Percentiles rank a stretch among this genome's conserved stretches.
These are phyloP conservation scores for Drosophila erecta DNA, from an alignment of 1,140 invertebrate species.

Conservation along the genomic window DNA sequence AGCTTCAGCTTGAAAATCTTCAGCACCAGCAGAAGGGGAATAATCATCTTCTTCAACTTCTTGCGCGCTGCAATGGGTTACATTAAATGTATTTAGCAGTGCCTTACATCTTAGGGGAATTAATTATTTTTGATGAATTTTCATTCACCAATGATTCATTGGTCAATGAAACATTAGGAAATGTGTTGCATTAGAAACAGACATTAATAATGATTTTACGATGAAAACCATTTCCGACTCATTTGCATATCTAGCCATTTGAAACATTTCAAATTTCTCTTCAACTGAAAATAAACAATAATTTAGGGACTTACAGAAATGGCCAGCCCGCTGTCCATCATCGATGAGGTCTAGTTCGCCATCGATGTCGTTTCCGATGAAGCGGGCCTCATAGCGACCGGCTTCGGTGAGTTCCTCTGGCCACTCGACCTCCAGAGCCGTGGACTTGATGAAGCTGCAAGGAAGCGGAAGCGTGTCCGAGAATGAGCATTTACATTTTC, in stretches of 20 bases:
- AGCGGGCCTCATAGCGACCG: conserved; percentile 90
- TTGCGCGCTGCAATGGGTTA: conserved; percentile 87
- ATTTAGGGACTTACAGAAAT: conserved; percentile 89
- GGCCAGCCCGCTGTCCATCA: conserved; percentile 88
- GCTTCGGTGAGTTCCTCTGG: conserved; percentile 89
- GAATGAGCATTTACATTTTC: conserved; percentile 49
- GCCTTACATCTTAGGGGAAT: neutral
- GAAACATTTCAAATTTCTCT: neutral
- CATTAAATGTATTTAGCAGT: neutral
- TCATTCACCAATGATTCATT: no score
- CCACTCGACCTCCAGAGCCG: conserved; percentile 89
- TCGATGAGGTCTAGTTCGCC: conserved; percentile 92
- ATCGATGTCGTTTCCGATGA: conserved; percentile 91
- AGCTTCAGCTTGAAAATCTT: conserved; percentile 94
- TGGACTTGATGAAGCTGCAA: conserved; percentile 90
- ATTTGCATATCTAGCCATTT: neutral
- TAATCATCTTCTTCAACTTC: conserved; percentile 92
- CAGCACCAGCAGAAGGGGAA: conserved; percentile 91
- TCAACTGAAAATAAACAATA: neutral
- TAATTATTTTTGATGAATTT: no score
- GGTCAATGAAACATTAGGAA: no score
- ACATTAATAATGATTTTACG: neutral
- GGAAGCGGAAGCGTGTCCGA: conserved; percentile 23
- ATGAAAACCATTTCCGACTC: neutral
- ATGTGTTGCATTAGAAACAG: neutral